Base-by-base conservation (phyloP, 2,797 vertebrate species). In the Oryzias dopingdopingensis region DNA sequence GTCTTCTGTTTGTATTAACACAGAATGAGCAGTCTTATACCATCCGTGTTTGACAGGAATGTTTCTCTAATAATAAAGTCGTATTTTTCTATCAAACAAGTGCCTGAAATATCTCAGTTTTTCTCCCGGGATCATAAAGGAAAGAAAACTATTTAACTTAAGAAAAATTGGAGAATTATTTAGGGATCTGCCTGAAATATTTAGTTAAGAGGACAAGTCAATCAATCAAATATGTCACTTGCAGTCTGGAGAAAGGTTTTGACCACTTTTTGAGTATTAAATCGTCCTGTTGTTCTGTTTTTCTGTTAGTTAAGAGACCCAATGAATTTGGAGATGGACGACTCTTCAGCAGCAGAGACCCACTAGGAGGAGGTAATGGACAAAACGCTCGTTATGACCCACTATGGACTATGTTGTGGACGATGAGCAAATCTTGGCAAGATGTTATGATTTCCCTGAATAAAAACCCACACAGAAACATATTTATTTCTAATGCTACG, bases 21-120 rank as follows among this genome's bases (percentile, higher is more conserved):
- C 69, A 73, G 86, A 90, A 85, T 86, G 85, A 88, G 78, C 74
- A 85, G 86, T 89, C 89, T 90, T 91, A 90, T 81, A 73, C 67
- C 76, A 75, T 73, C 75, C 72, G 82, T 87, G 82, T 88, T 84
- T 76, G 77, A 79, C 74, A 75, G 54, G 71, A 86, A 86, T 86
- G 82, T 80, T 86, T 84, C 76, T 86, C 71, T 75, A 86, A 78
- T 49, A 88, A 88, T 88, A 88, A 88, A 89, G 76, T 82, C 71
- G 65, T 88, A 89, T 88, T 86, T 90, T 89, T 83, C 67, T 86
- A 89, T 47, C 76, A 73, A 16, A 26, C 62, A 32, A 58, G 68
- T 2, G 47, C 10, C 32, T 37, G 32, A 37, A 37, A 37, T 37
- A 37, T 37, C 10, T 37, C 32, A 13, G 32, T 32, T 8, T 32